A percentile compares a stretch with the other conserved stretches of the same genome.
phyloP scores from a whole-genome alignment of 2,888 invertebrate genomes.

The Xanthia togata region DNA sequence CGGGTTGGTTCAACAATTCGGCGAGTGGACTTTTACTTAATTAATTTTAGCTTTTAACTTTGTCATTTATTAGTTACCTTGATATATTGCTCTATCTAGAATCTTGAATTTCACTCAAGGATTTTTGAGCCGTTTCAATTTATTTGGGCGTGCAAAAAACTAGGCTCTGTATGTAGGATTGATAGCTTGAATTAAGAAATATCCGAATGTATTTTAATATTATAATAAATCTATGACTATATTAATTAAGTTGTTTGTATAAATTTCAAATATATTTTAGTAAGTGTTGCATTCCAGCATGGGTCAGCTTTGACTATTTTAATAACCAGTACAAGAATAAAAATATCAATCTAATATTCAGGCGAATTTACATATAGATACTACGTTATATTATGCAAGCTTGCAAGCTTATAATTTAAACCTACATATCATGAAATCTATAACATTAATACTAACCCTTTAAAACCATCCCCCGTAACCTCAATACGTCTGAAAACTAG shows the following conservation, averaged over 20 bases:
- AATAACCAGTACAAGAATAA: not conserved
- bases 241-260: constrained; percentile 17
- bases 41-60: constrained; percentile 63
- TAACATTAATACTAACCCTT: constrained; percentile 15
- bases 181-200: constrained; percentile 11
- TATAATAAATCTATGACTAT: constrained; percentile 22
- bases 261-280: constrained; percentile 3
- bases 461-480: constrained; percentile 46
- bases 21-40: constrained; percentile 67
- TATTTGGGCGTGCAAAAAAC: constrained; percentile 2
- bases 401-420: no score
- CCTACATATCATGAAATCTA: constrained; percentile 7
- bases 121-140: constrained; percentile 27
- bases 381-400: no score
- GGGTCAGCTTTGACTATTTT: not conserved
- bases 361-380: not conserved
- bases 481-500: constrained; percentile 59
- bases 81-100: constrained; percentile 31
- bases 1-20: constrained; percentile 67
- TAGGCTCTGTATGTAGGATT: constrained; percentile 24
- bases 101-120: constrained; percentile 14
- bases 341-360: not conserved
- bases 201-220: not conserved
- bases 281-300: not conserved
- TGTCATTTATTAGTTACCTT: constrained; percentile 43